Evolutionary conservation across 2,888 invertebrate species (phyloP).

Genomic region (Liopterus haemorrhoidalis): DNA sequence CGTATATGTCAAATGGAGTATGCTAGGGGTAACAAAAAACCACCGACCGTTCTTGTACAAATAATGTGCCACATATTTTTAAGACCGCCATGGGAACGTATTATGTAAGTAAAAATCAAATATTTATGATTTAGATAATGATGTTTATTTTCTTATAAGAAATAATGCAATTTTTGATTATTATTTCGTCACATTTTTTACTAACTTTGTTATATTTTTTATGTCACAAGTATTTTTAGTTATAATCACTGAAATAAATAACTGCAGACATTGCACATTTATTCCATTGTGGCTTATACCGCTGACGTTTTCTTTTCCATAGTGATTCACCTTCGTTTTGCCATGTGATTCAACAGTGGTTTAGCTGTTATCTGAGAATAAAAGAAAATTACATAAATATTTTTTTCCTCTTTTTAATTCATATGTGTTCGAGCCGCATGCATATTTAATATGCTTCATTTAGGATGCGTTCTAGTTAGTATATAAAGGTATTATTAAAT

Average conservation of each 20-base stretch:
- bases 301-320: too few relatives aligned
- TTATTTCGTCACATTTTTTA: constrained; percentile 5
- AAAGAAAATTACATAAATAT: too few relatives aligned
- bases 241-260: too few relatives aligned
- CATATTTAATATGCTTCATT: not conserved
- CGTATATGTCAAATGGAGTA: constrained; percentile 65
- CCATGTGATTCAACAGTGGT: too few relatives aligned
- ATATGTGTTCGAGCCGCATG: too few relatives aligned
- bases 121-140: constrained; percentile 7
- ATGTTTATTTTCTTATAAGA: constrained; percentile 11
- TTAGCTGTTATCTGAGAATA: too few relatives aligned
- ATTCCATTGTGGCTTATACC: too few relatives aligned
- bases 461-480: not conserved
- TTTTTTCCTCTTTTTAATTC: too few relatives aligned
- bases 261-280: too few relatives aligned
- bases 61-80: constrained; percentile 67
- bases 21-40: constrained; percentile 57
- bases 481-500: not conserved
- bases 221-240: too few relatives aligned
- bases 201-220: constrained; percentile 5
- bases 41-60: constrained; percentile 62
- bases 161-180: constrained; percentile 4
- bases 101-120: constrained; percentile 53
- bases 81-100: constrained; percentile 70
- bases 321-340: too few relatives aligned